These are phyloP conservation scores for Temnothorax nylanderi DNA, from an alignment of 1,140 invertebrate species.

Conservation along the genomic window DNA sequence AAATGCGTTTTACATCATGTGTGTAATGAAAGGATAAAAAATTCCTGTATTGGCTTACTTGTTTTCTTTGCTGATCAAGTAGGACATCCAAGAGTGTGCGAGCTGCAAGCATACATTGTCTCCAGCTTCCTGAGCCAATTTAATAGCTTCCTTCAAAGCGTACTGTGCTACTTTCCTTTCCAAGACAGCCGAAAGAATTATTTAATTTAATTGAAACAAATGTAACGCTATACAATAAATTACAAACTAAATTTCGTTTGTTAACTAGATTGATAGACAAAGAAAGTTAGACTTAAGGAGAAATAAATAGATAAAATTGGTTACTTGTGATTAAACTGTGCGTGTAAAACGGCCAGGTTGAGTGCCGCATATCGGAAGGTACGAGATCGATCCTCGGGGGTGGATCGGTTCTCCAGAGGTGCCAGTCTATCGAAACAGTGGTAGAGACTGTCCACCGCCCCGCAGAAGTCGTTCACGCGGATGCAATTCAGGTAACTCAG, in stretches of 20 bases:
- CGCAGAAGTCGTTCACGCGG: constrained; percentile 94
- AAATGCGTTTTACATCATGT: background rate
- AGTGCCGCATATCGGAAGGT: constrained; percentile 95
- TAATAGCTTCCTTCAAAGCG: constrained; percentile 94
- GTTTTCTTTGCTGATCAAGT: constrained; percentile 86
- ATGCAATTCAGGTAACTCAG: constrained; percentile 96
- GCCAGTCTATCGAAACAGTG: constrained; percentile 93
- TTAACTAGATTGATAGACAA: background rate
- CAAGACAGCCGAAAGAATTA: constrained; percentile 54
- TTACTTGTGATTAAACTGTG: constrained; percentile 94
- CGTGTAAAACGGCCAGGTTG: constrained; percentile 95
- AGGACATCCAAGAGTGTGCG: constrained; percentile 93
- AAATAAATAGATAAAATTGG: constrained; percentile 65
- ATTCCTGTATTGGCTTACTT: constrained; percentile 70
- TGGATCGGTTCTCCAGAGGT: constrained; percentile 85
- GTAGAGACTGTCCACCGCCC: constrained; percentile 93
- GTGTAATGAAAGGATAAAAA: constrained; percentile 12
- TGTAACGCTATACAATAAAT: background rate
- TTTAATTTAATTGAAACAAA: background rate
- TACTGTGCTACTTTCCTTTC: constrained; percentile 91
- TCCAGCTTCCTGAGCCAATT: constrained; percentile 94
- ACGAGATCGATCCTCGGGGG: constrained; percentile 89
- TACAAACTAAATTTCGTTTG: background rate
- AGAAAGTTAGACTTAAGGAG: background rate
- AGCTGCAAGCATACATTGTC: constrained; percentile 95